Base-by-base conservation (phyloP, 2,797 vertebrate species). In the Silurus lanzhouensis region DNA sequence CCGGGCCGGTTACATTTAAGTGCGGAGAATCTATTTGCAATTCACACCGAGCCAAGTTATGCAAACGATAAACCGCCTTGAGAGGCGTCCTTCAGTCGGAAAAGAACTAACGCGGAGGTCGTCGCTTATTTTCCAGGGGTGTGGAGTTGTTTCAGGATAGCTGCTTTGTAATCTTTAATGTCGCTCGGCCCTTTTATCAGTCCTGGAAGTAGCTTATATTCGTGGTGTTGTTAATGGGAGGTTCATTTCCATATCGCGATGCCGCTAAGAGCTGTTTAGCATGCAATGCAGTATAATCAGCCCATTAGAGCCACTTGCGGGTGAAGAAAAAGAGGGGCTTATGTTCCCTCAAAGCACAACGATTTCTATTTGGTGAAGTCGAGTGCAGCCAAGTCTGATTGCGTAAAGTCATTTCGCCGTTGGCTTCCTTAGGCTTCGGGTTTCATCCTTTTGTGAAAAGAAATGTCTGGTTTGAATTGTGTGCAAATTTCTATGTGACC, bases 1-100 rank as follows among this genome's bases (percentile, higher is more conserved):
- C 27, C 4, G 10, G 87, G 27, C 52, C 57, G 10, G 71, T 13
- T 83, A 1, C 79, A 14, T 71, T 48, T 86, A 27, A 81, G 68
- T 64, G 46, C 44, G 8, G 20, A 52, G 13, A 75, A n/a, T 77
- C 27, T 52, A 19, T 84, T 82, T 22, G 38, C 57, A 10, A 60
- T 19, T 80, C n/a, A 84, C 17, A 27, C 61, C 8, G 25, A 63
- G 57, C 71, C 19, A 19, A 17, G 67, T 71, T 13, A 72, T 52
- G 20, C 48, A 27, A 81, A 57, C 17, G 57, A 77, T 60, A 60
- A 48, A 14, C 55, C 48, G 48, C 48, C 10, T 10, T 52, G 48
- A 52, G 48, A 52, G 48, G 48, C 48, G 48, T 52, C 48, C 48
- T 52, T 52, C 48, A 52, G 48, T 10, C 48, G 48, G 48, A 52